These are phyloP conservation scores for Sabatieria punctata DNA, from an alignment of 2,888 invertebrate species.

Conservation along the genomic window DNA sequence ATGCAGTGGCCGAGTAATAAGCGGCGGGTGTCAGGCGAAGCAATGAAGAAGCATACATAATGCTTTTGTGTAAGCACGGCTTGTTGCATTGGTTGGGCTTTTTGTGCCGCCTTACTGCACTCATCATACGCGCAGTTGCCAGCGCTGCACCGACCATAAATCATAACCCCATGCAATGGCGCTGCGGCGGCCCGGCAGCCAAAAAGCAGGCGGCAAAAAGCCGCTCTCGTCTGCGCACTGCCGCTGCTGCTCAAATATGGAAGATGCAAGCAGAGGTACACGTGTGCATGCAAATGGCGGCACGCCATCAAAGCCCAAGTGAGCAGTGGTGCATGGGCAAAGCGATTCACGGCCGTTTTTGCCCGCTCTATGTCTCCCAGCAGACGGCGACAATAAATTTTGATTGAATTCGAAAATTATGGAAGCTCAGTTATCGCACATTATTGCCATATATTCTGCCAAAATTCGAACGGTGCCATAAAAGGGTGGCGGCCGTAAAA, in stretches of 20 bases:
- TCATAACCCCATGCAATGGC: not conserved
- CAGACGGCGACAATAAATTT: not conserved
- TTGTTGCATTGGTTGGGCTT: too few species aligned
- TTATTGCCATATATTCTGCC: not conserved
- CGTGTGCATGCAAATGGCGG: not conserved
- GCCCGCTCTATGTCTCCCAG: too few species aligned
- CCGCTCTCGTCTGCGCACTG: not conserved
- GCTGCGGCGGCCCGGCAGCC: not conserved
- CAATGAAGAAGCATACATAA: too few species aligned
- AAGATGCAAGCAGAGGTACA: not conserved
- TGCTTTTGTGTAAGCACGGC: too few species aligned
- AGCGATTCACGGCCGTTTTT: too few species aligned
- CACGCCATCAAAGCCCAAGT: too few species aligned
- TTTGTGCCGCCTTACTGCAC: too few species aligned
- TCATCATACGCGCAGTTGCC: too few species aligned
- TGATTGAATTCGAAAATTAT: conserved; percentile 3
- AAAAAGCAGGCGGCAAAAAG: not conserved
- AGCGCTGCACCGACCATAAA: too few species aligned
- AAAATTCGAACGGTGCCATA: not conserved
- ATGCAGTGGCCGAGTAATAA: too few species aligned
- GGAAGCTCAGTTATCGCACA: not conserved
- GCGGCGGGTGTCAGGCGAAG: too few species aligned
- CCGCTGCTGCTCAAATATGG: not conserved
- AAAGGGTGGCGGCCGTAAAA: not conserved
- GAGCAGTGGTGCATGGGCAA: too few species aligned